A percentile compares a stretch with the other conserved stretches of the same genome.
phyloP scores from a whole-genome alignment of 1,140 invertebrate genomes.

The fruit fly (Drosophila melanogaster) region Release_6_plus_ISO1_MT NT_033779.5:14436001-14436500 shows the following conservation, averaged over 20 bases:
- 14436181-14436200: constrained; percentile 48
- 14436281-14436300: constrained; percentile 73
- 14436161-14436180: constrained; percentile 66
- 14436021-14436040: constrained; percentile 13
- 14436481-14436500: constrained; percentile 1
- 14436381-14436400: constrained; percentile 32
- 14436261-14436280: constrained; percentile 51
- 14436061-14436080: constrained; percentile 84
- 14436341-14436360: constrained; percentile 37
- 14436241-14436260: constrained; percentile 63
- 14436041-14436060: constrained; percentile 54
- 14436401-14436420: constrained; percentile 35
- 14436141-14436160: constrained; percentile 68
- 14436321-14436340: constrained; percentile 41
- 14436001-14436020: constrained; percentile 62
- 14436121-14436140: constrained; percentile 63
- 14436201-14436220: constrained; percentile 38
- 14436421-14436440: constrained; percentile 51
- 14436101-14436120: constrained; percentile 69
- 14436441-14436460: constrained; percentile 10
- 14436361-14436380: constrained; percentile 50
- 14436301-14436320: constrained; percentile 61
- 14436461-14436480: constrained; percentile 9
- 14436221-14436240: constrained; percentile 39
- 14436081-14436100: constrained; percentile 84